phyloP scores from a whole-genome alignment of 2,888 invertebrate species.

The Pimpla rufipes region DNA sequence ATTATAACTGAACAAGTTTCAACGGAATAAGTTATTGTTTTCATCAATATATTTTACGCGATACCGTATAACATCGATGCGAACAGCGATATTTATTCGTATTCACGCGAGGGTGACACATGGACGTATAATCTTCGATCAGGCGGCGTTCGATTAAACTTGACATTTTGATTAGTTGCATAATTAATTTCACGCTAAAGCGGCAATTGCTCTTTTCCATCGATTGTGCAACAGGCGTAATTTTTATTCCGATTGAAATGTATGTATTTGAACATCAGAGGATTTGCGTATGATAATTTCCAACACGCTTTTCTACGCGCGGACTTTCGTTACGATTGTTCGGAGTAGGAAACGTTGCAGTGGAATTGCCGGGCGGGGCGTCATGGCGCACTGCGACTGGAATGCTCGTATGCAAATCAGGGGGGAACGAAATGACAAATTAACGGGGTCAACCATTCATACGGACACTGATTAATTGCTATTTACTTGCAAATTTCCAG shows the following conservation, averaged over 20 bases:
- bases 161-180: not conserved
- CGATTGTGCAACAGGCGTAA: not conserved
- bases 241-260: constrained; percentile 1
- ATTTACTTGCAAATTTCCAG: constrained; percentile 84
- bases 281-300: constrained; percentile 9
- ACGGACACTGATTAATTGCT: constrained; percentile 84
- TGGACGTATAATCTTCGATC: not conserved
- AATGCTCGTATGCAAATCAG: constrained; percentile 16
- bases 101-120: not conserved
- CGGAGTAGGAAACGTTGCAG: constrained; percentile 3
- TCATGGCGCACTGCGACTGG: constrained; percentile 34
- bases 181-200: constrained; percentile 9
- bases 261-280: not conserved
- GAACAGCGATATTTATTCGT: too few relatives aligned
- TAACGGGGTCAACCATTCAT: constrained; percentile 80
- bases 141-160: not conserved
- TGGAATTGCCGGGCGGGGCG: constrained; percentile 28
- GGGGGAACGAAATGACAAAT: constrained; percentile 82
- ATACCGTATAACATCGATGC: too few relatives aligned
- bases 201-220: constrained; percentile 13
- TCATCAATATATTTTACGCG: too few relatives aligned
- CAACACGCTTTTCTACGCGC: not conserved
- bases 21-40: too few relatives aligned
- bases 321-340: not conserved
- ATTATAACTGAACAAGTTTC: not conserved